Evolutionary conservation across 1,140 invertebrate genomes (phyloP).

Genomic region (Orchesella cincta): DNA sequence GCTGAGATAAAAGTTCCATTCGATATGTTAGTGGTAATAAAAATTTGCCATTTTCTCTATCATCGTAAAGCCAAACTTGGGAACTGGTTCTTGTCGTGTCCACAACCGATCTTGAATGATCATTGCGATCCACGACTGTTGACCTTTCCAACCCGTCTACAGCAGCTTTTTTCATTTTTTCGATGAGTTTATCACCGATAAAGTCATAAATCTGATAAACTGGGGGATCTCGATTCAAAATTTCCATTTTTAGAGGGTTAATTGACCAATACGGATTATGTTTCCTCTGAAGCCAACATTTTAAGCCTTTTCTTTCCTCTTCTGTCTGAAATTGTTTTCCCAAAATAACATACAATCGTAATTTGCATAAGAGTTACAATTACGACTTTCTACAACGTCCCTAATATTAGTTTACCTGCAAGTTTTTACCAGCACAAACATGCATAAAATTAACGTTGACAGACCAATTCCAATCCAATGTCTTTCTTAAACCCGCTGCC

Average conservation of each 20-base stretch:
- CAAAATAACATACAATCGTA: slow-evolving; percentile 7
- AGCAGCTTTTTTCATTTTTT: slow-evolving; percentile 19
- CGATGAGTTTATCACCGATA: slow-evolving; percentile 29
- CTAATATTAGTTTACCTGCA: too few relatives aligned
- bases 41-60: background rate
- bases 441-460: slow-evolving; percentile 23
- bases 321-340: slow-evolving; percentile 12
- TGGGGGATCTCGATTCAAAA: slow-evolving; percentile 14
- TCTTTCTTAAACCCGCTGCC: background rate
- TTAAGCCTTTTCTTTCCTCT: background rate
- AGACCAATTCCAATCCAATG: background rate
- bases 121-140: background rate
- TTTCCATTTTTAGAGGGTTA: slow-evolving; percentile 40
- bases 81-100: background rate
- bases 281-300: slow-evolving; percentile 18
- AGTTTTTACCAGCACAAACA: slow-evolving; percentile 40
- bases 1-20: background rate
- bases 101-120: background rate
- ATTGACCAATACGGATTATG: slow-evolving; percentile 36
- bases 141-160: background rate
- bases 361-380: background rate
- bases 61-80: slow-evolving; percentile 3
- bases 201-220: slow-evolving; percentile 40
- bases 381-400: too few relatives aligned
- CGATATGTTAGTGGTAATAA: background rate